Percentiles rank a stretch among this genome's conserved stretches.
phyloP scores from a whole-genome alignment of 2,888 invertebrate species.

The Ormyrus labotus region DNA sequence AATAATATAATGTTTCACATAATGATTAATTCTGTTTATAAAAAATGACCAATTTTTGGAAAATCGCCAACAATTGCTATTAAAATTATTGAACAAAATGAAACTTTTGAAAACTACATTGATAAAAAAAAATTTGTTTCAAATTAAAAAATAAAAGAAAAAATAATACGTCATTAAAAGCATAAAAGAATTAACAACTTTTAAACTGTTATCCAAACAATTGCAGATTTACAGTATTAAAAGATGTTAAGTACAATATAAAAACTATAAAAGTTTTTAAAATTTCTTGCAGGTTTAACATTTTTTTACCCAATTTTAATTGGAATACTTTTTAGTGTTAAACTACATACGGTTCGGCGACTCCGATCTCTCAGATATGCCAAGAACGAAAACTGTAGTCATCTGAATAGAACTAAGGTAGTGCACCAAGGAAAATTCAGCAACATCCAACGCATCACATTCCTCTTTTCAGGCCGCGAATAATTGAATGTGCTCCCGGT shows the following conservation, averaged over 20 bases:
- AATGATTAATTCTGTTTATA: too few relatives aligned
- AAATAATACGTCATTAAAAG: too few relatives aligned
- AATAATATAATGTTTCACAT: constrained; percentile 9
- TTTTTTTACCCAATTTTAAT: not conserved
- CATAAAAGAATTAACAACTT: too few relatives aligned
- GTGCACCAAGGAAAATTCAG: constrained; percentile 72
- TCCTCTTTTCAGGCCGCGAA: too few relatives aligned
- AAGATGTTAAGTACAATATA: constrained; percentile 11
- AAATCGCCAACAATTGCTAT: too few relatives aligned
- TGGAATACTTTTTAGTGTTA: constrained; percentile 50
- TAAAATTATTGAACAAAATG: too few relatives aligned
- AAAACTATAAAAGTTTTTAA: constrained; percentile 35
- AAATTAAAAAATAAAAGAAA: too few relatives aligned
- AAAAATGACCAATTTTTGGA: too few relatives aligned
- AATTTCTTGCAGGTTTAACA: not conserved
- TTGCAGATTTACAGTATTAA: not conserved
- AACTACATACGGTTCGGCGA: constrained; percentile 74
- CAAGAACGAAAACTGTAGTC: constrained; percentile 73
- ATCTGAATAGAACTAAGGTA: constrained; percentile 72
- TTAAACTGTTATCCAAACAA: too few relatives aligned
- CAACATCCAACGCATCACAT: constrained; percentile 63
- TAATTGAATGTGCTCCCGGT: too few relatives aligned
- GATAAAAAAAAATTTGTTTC: too few relatives aligned
- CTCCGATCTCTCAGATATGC: constrained; percentile 64
- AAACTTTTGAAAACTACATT: too few relatives aligned